These are phyloP conservation scores for Myotis lucifugus DNA, from an alignment of 2,113 vertebrate genomes.

Conservation along the genomic window DNA sequence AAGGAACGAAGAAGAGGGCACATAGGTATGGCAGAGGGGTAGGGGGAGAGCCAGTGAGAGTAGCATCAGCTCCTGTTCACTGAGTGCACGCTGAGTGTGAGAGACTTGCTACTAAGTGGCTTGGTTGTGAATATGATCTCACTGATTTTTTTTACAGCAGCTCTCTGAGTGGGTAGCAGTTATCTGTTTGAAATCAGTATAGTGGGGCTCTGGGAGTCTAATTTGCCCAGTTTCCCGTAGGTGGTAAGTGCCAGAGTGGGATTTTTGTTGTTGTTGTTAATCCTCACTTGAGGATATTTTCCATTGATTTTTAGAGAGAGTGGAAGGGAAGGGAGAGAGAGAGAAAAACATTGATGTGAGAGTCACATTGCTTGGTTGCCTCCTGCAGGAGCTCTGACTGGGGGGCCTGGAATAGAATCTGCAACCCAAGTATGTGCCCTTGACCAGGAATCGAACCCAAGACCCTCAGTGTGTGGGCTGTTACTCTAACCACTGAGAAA, in stretches of 20 bases:
- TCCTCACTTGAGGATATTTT: too few relatives aligned
- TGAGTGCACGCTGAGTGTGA: neutral
- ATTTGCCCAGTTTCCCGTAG: neutral
- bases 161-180: neutral
- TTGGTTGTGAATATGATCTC: neutral
- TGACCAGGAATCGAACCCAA: too few relatives aligned
- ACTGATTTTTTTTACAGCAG: neutral
- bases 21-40: neutral
- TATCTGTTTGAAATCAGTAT: neutral
- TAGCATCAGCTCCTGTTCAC: neutral
- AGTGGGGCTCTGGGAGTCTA: neutral
- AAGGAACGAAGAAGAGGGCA: neutral
- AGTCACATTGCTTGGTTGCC: too few relatives aligned
- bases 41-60: neutral
- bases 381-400: too few relatives aligned
- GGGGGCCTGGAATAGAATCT: too few relatives aligned
- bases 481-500: too few relatives aligned
- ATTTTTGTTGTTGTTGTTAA: neutral
- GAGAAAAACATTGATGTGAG: neutral
- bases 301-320: too few relatives aligned
- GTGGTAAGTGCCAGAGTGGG: neutral
- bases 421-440: too few relatives aligned
- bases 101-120: too few relatives aligned
- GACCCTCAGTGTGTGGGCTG: too few relatives aligned
- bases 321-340: too few relatives aligned